These are phyloP conservation scores for Sciurus niger DNA, from an alignment of 2,113 vertebrate genomes.

Conservation along the genomic window DNA sequence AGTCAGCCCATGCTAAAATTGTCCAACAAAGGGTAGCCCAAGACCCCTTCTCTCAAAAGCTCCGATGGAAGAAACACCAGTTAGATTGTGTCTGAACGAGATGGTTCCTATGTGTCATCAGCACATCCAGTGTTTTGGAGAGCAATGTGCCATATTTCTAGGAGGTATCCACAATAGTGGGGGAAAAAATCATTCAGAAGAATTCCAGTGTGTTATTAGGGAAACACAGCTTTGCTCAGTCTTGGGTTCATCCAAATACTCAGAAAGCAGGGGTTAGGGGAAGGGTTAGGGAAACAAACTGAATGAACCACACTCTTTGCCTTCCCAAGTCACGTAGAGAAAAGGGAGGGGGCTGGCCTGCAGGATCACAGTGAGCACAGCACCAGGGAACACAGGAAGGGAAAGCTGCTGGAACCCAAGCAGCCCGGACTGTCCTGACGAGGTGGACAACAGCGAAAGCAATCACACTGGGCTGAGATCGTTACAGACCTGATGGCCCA, in stretches of 20 bases:
- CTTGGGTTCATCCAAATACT: neutral
- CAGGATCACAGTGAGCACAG: neutral
- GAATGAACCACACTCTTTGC: neutral
- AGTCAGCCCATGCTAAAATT: neutral
- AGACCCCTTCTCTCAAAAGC: neutral
- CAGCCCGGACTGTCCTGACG: fast-evolving
- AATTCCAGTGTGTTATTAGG: neutral
- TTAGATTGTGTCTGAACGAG: slow-evolving; percentile 53
- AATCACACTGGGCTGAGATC: slow-evolving; percentile 34
- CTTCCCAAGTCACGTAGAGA: neutral
- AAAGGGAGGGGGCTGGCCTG: neutral
- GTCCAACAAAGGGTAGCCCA: neutral
- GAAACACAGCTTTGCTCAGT: neutral
- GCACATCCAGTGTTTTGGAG: slow-evolving; percentile 44
- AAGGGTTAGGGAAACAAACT: slow-evolving; percentile 26
- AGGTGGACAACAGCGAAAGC: neutral
- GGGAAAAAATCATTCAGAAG: neutral
- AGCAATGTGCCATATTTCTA: neutral
- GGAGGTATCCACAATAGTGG: neutral
- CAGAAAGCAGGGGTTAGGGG: neutral
- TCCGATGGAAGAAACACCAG: slow-evolving; percentile 33
- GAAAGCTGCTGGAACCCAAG: neutral
- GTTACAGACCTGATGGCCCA: neutral
- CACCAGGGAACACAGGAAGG: neutral
- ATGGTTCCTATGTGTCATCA: slow-evolving; percentile 2